Evolutionary conservation across 1,140 invertebrate genomes (phyloP).

Genomic region (Triops cancriformis): DNA sequence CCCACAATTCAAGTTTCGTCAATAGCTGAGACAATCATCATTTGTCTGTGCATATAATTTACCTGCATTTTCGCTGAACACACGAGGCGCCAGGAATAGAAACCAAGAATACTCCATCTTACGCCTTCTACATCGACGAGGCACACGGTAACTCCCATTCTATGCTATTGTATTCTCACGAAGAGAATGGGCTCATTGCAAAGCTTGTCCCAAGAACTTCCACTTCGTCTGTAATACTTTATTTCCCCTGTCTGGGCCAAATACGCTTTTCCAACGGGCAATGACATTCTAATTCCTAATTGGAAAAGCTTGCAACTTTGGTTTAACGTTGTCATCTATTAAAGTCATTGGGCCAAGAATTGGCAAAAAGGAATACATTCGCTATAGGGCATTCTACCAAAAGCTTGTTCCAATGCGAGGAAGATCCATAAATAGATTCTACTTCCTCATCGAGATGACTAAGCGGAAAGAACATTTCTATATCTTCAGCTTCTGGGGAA

Average conservation of each 20-base stretch:
- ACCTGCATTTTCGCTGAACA: neutral
- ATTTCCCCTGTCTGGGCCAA: too few species aligned
- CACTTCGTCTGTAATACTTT: neutral
- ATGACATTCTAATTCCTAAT: too few species aligned
- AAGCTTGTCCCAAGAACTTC: neutral
- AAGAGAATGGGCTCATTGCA: neutral
- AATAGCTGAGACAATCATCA: neutral
- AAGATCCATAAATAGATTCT: neutral
- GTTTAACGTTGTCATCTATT: neutral
- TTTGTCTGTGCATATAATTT: neutral
- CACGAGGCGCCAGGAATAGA: neutral
- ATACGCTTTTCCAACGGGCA: too few species aligned
- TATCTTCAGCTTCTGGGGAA: too few species aligned
- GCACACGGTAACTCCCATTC: too few species aligned
- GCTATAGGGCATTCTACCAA: neutral
- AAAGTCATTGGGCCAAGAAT: too few species aligned
- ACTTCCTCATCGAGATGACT: neutral
- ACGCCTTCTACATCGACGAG: too few species aligned
- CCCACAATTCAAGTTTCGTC: neutral
- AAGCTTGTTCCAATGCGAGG: neutral
- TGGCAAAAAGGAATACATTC: neutral
- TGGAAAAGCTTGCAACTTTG: neutral
- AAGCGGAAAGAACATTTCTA: neutral
- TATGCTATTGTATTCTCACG: too few species aligned
- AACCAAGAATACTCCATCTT: neutral